These are phyloP conservation scores for Psittacula echo DNA, from an alignment of 2,797 vertebrate genomes.

Conservation along the genomic window DNA sequence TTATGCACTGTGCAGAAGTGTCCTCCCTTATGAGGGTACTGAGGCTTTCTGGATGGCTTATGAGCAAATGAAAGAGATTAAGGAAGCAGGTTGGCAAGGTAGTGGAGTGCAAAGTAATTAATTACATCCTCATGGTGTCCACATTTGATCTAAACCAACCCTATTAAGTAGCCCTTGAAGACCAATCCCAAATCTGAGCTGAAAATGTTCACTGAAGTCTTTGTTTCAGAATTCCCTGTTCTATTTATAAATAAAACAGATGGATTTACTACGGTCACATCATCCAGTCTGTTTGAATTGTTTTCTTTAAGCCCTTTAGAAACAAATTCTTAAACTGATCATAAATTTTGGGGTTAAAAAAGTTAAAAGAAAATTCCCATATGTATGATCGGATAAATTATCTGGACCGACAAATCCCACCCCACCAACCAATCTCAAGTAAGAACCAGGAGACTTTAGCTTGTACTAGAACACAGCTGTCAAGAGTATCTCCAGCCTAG, in stretches of 20 bases:
- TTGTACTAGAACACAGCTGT: not conserved
- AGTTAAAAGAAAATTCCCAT: not conserved
- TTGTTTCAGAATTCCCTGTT: not conserved
- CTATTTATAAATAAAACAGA: not conserved
- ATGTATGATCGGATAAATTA: not conserved
- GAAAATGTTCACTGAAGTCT: not conserved
- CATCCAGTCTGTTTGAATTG: not conserved
- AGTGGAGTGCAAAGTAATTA: not conserved
- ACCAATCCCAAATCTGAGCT: not conserved
- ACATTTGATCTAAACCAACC: not conserved
- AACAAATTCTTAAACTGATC: not conserved
- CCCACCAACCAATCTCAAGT: not conserved
- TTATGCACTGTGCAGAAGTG: not conserved
- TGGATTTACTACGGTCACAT: not conserved
- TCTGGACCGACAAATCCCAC: not conserved
- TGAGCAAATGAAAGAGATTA: not conserved
- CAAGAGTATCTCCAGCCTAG: not conserved
- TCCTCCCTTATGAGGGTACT: not conserved
- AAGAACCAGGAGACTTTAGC: not conserved
- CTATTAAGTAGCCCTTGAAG: not conserved
- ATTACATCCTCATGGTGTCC: not conserved
- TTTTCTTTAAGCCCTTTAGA: not conserved
- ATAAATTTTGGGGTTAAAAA: not conserved
- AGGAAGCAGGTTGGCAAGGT: not conserved
- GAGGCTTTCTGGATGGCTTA: not conserved